phyloP scores from a whole-genome alignment of 2,113 vertebrate species.

The Cercocebus atys region DNA sequence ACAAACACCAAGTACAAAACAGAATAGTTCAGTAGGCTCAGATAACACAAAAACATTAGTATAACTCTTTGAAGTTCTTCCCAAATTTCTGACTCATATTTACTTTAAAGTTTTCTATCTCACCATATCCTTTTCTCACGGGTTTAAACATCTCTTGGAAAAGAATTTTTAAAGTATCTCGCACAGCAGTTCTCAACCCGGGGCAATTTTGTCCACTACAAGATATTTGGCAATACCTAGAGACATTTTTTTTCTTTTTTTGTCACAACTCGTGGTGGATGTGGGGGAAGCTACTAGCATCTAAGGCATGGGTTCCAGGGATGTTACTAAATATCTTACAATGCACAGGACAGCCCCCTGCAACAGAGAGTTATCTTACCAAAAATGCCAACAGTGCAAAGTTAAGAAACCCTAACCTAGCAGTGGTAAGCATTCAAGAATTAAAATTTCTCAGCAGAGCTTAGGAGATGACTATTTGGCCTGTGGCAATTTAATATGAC shows the following conservation, averaged over 20 bases:
- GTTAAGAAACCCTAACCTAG: not conserved
- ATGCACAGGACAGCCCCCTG: not conserved
- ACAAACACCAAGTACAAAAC: conserved; percentile 39
- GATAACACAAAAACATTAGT: conserved; percentile 29
- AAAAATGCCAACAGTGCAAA: not conserved
- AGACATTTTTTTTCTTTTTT: not conserved
- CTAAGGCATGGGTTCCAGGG: not conserved
- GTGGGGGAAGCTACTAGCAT: not conserved
- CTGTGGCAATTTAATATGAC: not conserved
- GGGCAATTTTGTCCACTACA: not conserved
- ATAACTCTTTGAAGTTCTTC: conserved; percentile 57
- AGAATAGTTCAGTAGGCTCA: not conserved
- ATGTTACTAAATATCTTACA: not conserved
- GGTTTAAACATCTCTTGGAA: conserved; percentile 23
- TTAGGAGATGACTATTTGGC: not conserved
- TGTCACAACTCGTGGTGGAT: not conserved
- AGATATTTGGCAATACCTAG: not conserved
- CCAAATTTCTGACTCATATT: conserved; percentile 27
- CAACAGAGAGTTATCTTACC: not conserved
- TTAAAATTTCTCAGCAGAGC: not conserved
- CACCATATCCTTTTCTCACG: conserved; percentile 32
- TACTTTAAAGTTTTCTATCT: conserved; percentile 16
- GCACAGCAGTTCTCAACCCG: not conserved
- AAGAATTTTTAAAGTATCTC: not conserved
- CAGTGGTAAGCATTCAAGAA: not conserved